These are phyloP conservation scores for Halcyon chelicuti DNA, from an alignment of 2,797 vertebrate genomes.

Conservation along the genomic window DNA sequence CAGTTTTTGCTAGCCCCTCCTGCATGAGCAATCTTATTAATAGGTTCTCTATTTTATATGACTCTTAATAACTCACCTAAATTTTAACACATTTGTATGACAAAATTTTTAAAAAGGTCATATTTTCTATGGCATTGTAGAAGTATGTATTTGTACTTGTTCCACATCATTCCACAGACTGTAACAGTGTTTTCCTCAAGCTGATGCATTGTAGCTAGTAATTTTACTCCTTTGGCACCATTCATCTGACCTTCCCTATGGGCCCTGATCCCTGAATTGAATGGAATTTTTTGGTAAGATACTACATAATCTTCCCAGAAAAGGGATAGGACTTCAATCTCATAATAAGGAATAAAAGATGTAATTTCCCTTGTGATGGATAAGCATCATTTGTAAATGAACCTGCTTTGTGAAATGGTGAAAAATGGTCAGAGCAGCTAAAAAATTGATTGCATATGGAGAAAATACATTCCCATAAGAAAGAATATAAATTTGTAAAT, in stretches of 20 bases:
- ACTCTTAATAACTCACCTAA: not conserved
- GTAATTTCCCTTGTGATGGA: not conserved
- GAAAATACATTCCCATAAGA: not conserved
- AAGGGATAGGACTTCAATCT: not conserved
- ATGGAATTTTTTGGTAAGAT: not conserved
- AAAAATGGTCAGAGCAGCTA: not conserved
- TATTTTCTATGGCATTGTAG: not conserved
- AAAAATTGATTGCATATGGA: not conserved
- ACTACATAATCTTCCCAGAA: not conserved
- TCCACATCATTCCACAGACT: not conserved
- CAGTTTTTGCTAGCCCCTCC: not conserved
- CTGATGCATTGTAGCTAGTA: not conserved
- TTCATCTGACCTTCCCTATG: not conserved
- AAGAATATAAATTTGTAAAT: constrained; percentile 20
- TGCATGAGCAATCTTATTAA: not conserved
- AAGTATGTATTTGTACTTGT: not conserved
- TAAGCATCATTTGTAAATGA: constrained; percentile 32
- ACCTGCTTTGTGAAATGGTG: not conserved
- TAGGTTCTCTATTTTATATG: not conserved
- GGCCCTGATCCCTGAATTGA: not conserved
- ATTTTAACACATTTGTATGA: not conserved
- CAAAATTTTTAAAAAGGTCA: not conserved
- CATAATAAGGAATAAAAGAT: not conserved
- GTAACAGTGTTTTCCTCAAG: not conserved
- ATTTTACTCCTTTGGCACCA: not conserved